Evolutionary conservation across 2,113 vertebrate species (phyloP).

Genomic region (Microcebus lehilahytsara): DNA sequence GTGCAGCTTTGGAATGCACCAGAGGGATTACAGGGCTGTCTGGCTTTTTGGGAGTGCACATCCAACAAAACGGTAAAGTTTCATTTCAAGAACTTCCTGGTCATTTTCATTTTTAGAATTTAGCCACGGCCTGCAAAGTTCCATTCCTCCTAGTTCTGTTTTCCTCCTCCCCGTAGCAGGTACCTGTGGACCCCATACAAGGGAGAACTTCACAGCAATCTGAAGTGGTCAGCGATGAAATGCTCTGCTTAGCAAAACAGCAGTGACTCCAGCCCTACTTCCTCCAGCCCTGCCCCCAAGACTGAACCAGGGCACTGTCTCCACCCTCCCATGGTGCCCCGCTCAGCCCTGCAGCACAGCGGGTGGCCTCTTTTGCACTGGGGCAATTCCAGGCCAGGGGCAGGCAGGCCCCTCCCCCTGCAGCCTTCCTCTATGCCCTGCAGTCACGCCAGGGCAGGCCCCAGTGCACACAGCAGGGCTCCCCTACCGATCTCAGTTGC

Average conservation of each 20-base stretch:
- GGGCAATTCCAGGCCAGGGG: neutral
- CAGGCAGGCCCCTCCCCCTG: neutral
- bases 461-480: neutral
- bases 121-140: neutral
- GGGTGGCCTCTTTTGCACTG: neutral
- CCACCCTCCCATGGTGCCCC: neutral
- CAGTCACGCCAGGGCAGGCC: neutral
- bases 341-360: neutral
- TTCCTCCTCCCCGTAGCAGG: neutral
- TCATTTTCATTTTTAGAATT: conserved; percentile 43
- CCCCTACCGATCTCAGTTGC: neutral
- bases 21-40: neutral
- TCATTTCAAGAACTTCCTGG: neutral
- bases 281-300: neutral
- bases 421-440: too few relatives aligned
- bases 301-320: neutral
- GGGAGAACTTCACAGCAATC: neutral
- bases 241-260: neutral
- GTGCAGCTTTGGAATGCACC: conserved; percentile 55
- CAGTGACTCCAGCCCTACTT: neutral
- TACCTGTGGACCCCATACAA: neutral
- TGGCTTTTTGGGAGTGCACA: conserved; percentile 20
- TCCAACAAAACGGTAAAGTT: neutral
- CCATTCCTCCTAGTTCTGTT: neutral
- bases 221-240: neutral